phyloP scores from a whole-genome alignment of 2,888 invertebrate genomes.

The Helleia helle region DNA sequence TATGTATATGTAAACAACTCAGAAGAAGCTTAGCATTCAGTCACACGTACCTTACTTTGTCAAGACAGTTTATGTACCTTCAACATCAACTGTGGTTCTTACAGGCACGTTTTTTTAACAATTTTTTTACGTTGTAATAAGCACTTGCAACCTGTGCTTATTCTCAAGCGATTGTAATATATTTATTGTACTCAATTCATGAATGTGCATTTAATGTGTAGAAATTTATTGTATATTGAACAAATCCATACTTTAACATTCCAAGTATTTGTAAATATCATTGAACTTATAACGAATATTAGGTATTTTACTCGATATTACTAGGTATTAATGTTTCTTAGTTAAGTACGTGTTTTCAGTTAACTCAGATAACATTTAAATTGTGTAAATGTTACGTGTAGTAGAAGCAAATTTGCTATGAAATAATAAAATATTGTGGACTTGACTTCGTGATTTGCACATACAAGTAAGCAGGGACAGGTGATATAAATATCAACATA shows the following conservation, averaged over 20 bases:
- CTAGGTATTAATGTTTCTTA: constrained; percentile 19
- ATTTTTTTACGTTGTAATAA: no score
- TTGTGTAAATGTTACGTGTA: constrained; percentile 28
- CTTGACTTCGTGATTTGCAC: constrained; percentile 1
- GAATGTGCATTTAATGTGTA: constrained; percentile 15
- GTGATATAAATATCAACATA: no score
- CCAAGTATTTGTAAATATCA: constrained; percentile 44
- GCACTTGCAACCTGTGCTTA: not conserved
- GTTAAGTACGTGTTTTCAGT: constrained; percentile 15
- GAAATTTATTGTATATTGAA: constrained; percentile 15
- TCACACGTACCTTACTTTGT: constrained; percentile 36
- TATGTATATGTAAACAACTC: constrained; percentile 27
- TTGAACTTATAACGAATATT: constrained; percentile 31
- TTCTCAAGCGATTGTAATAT: not conserved
- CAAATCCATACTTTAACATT: constrained; percentile 53
- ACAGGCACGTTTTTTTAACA: no score
- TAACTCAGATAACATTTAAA: constrained; percentile 25
- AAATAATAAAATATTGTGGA: constrained; percentile 2
- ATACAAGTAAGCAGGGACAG: constrained; percentile 1
- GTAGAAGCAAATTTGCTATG: constrained; percentile 23
- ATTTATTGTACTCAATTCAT: not conserved
- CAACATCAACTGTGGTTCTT: no score
- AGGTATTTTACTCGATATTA: constrained; percentile 24
- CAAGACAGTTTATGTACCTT: constrained; percentile 9
- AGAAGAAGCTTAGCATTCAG: constrained; percentile 36